Base-by-base conservation (phyloP, 2,113 vertebrate genomes). In the Telmatochromis brichardi region DNA sequence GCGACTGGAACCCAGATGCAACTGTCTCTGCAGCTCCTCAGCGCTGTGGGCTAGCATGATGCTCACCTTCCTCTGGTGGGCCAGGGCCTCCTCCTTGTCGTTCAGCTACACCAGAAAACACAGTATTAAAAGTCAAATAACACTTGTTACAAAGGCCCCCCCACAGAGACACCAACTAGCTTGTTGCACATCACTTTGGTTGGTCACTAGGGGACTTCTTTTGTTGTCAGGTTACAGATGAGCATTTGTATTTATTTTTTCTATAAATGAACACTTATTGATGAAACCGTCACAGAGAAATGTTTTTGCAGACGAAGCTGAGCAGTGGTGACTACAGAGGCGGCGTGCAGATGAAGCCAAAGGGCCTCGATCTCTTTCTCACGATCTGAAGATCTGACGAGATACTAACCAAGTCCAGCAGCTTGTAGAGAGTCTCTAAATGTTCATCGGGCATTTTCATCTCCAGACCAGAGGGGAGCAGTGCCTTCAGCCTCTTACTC, bases 61-160 rank as follows among this genome's bases (percentile, higher is more conserved):
- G 91, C 98, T 99, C 40, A 99, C 98, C 93, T 98, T 99, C 82
- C 97, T 97, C 89, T 99, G 98, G 93, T 99, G 98, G 4, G 98
- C 98, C 90, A 99, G 81, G 7, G 97, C 97, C 92, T 97, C 98
- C 81, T 99, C 98, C 89, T 98, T 99, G 92, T 99, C 98, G 45
- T 98, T 98, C 45, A 99, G 84, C 98, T 99, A 86, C 13, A 90
- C 60, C 35, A 92, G 13, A 28, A 80, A 40, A 87, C 13, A 86
- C 7, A 68, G 19, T 8, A 42, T 15, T 42, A 40, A 23, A 50
- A 31, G 42, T 45, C 17, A 78, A 42, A 71, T 2, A 76, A 28
- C 71, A 47, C 0, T 31, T 47, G 4, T 50, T 50, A 4, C 6
- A 50, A 76, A 76, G 68, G 23, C 21, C 40, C n/a, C 0, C 15